Evolutionary conservation across 2,797 vertebrate genomes (phyloP).

Genomic region (Gallinago solitaria): DNA sequence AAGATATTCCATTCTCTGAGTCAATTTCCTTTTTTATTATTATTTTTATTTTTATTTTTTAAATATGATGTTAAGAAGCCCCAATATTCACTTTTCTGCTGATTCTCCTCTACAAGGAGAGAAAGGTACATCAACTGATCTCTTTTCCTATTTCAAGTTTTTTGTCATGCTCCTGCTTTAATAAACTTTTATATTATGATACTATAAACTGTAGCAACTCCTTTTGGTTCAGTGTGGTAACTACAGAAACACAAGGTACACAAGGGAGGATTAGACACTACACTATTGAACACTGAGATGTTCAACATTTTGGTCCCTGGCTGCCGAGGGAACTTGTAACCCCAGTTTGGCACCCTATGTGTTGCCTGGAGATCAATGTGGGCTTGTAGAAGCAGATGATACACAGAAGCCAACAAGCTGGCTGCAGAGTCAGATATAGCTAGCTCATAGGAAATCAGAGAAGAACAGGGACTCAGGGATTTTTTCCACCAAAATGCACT

Average conservation of each 20-base stretch:
- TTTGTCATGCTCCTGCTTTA: neutral
- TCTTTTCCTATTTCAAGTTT: neutral
- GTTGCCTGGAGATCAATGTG: neutral
- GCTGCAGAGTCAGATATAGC: neutral
- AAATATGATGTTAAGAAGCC: neutral
- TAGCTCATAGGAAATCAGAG: neutral
- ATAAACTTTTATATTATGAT: neutral
- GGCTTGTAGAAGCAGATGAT: neutral
- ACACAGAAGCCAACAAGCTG: neutral
- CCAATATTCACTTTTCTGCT: neutral
- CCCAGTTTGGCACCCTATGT: neutral
- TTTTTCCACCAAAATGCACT: neutral
- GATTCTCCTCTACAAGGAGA: neutral
- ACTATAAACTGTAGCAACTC: neutral
- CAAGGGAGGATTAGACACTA: neutral
- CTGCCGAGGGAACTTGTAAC: neutral
- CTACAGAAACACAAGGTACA: neutral
- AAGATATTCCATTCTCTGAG: neutral
- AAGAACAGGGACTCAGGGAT: neutral
- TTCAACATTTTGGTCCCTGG: neutral
- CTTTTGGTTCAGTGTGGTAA: neutral
- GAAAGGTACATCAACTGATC: neutral
- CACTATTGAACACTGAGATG: neutral
- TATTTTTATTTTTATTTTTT: neutral
- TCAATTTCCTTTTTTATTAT: neutral